phyloP scores from a whole-genome alignment of 1,140 invertebrate genomes.

The Leguminivora glycinivorella region DNA sequence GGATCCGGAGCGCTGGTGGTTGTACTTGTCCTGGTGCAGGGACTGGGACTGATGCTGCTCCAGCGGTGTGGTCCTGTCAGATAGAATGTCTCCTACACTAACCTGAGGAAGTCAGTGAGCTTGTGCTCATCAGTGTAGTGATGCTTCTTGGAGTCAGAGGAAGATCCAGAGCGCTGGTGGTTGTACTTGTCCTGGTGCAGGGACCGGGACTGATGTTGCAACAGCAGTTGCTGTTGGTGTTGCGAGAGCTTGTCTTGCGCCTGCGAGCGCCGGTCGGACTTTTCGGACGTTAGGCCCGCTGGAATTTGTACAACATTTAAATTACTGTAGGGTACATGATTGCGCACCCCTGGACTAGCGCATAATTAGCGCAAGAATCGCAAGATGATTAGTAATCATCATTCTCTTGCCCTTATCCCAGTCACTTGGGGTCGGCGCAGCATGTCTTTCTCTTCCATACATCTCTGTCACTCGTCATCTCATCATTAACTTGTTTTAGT shows the following conservation, averaged over 20 bases:
- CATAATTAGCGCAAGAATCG: no score
- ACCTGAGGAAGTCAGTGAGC: constrained; percentile 77
- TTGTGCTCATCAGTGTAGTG: constrained; percentile 75
- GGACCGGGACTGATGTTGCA: constrained; percentile 61
- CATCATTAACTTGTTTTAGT: no score
- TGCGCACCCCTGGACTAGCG: no score
- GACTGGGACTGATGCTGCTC: constrained; percentile 62
- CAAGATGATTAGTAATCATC: no score
- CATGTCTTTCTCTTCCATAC: no score
- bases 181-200: constrained; percentile 65
- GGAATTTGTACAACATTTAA: background rate
- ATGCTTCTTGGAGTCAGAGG: constrained; percentile 65
- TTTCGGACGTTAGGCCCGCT: constrained; percentile 65
- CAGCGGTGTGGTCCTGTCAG: no score
- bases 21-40: constrained; percentile 64
- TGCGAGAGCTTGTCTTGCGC: constrained; percentile 63
- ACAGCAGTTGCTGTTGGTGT: constrained; percentile 67
- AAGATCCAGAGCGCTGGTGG: constrained; percentile 49
- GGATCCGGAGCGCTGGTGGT: constrained; percentile 48
- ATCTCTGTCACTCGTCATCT: no score
- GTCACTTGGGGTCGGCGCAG: no score
- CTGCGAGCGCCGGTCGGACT: constrained; percentile 54
- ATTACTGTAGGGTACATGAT: no score
- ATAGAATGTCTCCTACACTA: no score
- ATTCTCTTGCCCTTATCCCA: no score